These are phyloP conservation scores for Plectrocnemia conspersa DNA, from an alignment of 1,140 invertebrate genomes.

Conservation along the genomic window DNA sequence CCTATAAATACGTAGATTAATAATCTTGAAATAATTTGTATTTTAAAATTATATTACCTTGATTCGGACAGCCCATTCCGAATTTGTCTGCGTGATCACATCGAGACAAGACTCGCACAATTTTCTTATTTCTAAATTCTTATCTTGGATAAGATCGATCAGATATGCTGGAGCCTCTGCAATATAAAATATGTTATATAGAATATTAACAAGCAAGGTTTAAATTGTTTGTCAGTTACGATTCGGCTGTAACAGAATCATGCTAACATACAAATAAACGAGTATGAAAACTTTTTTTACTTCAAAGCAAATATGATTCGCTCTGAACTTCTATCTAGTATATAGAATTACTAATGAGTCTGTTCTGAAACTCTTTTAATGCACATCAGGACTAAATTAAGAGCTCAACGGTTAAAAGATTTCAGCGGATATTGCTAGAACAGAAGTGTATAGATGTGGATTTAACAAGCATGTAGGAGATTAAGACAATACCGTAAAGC, in stretches of 20 bases:
- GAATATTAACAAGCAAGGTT: not conserved
- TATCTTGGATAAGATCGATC: slow-evolving; percentile 97
- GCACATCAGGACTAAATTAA: too few relatives aligned
- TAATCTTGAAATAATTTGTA: slow-evolving; percentile 7
- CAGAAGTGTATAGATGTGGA: too few relatives aligned
- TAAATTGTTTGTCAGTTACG: not conserved
- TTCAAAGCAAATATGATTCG: too few relatives aligned
- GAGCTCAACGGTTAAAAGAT: too few relatives aligned
- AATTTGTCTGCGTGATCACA: slow-evolving; percentile 85
- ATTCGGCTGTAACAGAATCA: slow-evolving; percentile 20
- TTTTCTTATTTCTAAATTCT: slow-evolving; percentile 88
- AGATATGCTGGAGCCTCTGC: slow-evolving; percentile 88
- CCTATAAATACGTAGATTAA: slow-evolving; percentile 39
- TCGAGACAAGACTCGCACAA: slow-evolving; percentile 89
- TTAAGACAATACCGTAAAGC: too few relatives aligned
- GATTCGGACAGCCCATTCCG: slow-evolving; percentile 87
- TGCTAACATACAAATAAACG: too few relatives aligned
- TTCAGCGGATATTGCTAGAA: too few relatives aligned
- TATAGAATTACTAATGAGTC: too few relatives aligned
- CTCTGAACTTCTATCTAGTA: too few relatives aligned
- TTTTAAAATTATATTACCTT: slow-evolving; percentile 50
- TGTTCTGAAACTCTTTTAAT: too few relatives aligned
- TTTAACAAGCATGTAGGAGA: too few relatives aligned
- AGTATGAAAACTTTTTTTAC: too few relatives aligned
- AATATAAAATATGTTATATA: slow-evolving; percentile 34